A percentile compares a stretch with the other conserved stretches of the same genome.
Conservation (phyloP, 2,888 invertebrate species). For the Endotricha flammealis region DNA sequence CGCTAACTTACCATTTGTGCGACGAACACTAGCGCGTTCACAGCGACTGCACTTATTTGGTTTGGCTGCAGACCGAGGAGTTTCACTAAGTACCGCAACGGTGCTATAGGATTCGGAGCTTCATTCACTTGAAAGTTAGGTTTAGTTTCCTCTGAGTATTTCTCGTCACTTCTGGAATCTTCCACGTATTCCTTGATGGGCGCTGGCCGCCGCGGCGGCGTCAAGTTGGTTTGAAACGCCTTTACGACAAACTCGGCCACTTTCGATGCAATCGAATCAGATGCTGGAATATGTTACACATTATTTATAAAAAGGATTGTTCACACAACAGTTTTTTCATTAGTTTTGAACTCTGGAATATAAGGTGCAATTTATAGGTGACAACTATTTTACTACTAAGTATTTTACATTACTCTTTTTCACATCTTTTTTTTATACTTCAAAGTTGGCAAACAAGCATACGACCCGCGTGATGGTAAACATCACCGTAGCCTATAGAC, state of each 20-base stretch:
- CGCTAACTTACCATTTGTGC: slow-evolving; percentile 90
- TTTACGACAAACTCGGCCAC: slow-evolving; percentile 68
- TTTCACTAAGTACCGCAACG: slow-evolving; percentile 75
- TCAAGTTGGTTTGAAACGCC: slow-evolving; percentile 49
- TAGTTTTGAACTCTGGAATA: too few species aligned
- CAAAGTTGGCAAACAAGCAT: too few species aligned
- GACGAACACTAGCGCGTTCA: slow-evolving; percentile 89
- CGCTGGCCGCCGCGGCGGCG: slow-evolving; percentile 27
- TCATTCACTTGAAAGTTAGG: slow-evolving; percentile 56
- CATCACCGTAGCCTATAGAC: too few species aligned
- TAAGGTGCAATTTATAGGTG: too few species aligned
- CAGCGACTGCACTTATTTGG: slow-evolving; percentile 88
- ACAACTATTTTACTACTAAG: too few species aligned
- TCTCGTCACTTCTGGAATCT: slow-evolving; percentile 26
- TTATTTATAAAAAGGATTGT: too few species aligned
- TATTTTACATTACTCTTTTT: too few species aligned
- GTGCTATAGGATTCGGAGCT: slow-evolving; percentile 70
- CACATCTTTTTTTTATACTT: too few species aligned
- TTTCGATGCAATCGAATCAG: slow-evolving; percentile 47
- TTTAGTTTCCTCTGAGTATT: slow-evolving; percentile 32
- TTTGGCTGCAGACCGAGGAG: slow-evolving; percentile 86
- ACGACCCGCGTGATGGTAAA: too few species aligned
- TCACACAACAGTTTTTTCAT: too few species aligned
- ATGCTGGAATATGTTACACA: not conserved
- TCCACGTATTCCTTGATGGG: slow-evolving; percentile 26